phyloP scores from a whole-genome alignment of 2,888 invertebrate species.

The Leptopilina drosophilae region DNA sequence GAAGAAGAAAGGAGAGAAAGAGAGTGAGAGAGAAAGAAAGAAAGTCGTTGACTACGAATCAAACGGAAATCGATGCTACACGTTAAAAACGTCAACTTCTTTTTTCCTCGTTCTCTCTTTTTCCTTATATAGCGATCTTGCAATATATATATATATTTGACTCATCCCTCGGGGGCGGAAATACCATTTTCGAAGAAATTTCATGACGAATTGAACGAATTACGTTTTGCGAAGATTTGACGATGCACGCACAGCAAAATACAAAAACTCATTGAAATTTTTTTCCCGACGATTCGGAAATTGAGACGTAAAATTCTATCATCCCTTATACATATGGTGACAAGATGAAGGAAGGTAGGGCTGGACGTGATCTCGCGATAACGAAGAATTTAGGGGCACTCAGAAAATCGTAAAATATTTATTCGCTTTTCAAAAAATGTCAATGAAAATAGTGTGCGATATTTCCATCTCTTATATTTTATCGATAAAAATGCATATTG shows the following conservation, averaged over 20 bases:
- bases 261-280: constrained; percentile 27
- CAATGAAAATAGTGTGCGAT: constrained; percentile 40
- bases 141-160: not conserved
- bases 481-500: not conserved
- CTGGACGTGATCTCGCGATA: constrained; percentile 53
- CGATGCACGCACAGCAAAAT: constrained; percentile 38
- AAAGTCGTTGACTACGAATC: constrained; percentile 47
- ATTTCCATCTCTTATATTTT: constrained; percentile 10
- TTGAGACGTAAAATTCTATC: constrained; percentile 44
- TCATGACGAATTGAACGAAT: constrained; percentile 42
- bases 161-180: constrained; percentile 31
- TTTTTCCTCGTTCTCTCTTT: constrained; percentile 16
- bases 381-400: constrained; percentile 65
- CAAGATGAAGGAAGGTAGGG: constrained; percentile 28
- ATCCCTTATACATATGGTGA: constrained; percentile 42
- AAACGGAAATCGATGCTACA: constrained; percentile 49
- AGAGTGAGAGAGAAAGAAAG: not conserved
- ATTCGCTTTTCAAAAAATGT: constrained; percentile 52
- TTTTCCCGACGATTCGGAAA: constrained; percentile 39
- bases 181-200: constrained; percentile 42
- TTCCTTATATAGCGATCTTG: not conserved
- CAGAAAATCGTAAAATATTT: constrained; percentile 64
- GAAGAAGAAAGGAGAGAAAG: not conserved
- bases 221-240: constrained; percentile 22
- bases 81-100: constrained; percentile 48